Percentiles rank a stretch among this genome's conserved stretches.
Evolutionary conservation across 2,797 vertebrate species (phyloP).

Genomic region (Crocidura indochinensis): DNA sequence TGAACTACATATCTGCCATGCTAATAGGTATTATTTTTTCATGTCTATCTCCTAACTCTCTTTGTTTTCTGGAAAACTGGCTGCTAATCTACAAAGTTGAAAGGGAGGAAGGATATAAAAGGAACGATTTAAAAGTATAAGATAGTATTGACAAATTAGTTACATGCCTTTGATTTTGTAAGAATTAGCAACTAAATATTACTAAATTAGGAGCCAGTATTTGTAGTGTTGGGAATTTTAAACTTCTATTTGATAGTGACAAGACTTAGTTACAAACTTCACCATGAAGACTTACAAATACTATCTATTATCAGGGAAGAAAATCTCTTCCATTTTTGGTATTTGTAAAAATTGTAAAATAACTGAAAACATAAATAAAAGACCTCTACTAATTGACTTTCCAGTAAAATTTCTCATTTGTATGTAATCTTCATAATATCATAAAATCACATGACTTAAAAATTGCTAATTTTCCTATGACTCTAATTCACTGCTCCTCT

Average conservation of each 20-base stretch:
- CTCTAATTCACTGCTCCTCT: too few species aligned
- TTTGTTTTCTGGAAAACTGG: background rate
- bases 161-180: background rate
- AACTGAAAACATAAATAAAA: background rate
- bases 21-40: background rate
- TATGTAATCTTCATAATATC: background rate
- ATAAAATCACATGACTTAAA: background rate
- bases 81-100: background rate
- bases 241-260: background rate
- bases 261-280: background rate
- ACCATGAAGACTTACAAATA: slow-evolving; percentile 9
- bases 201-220: background rate
- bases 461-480: too few species aligned
- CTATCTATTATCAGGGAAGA: background rate
- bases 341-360: slow-evolving; percentile 11
- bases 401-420: background rate
- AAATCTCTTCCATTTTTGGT: background rate
- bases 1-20: background rate
- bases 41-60: background rate
- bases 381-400: too few species aligned
- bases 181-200: background rate
- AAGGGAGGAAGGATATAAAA: background rate
- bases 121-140: background rate
- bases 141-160: background rate
- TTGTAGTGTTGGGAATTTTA: background rate